Base-by-base conservation (phyloP, 2,113 vertebrate genomes). In the Cervus canadensis region DNA sequence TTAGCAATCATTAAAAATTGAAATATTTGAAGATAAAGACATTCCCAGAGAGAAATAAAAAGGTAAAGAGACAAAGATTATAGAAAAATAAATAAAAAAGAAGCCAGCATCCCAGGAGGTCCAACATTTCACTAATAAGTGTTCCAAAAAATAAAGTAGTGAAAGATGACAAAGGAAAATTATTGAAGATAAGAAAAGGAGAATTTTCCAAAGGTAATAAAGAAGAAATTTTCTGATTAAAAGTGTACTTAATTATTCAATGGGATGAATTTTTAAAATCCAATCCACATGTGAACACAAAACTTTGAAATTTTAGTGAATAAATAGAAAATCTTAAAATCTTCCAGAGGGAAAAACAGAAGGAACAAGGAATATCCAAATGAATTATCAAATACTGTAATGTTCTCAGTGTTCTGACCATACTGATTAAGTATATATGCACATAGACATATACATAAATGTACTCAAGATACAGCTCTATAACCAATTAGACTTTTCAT, bases 61-160 rank as follows among this genome's bases (percentile, higher is more conserved):
- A 79, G 16, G 2, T 36, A 95, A 87, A 74, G 48, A 60, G 78
- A 50, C 12, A 93, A 28, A 64, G 59, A 25, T 64, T 59, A 54
- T 23, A 60, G n/a, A 57, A 97, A 97, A 89, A 85, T 59, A 74
- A 96, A 33, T 91, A 30, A 76, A 40, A 94, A 92, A 92, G 54
- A 83, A 78, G 9, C 6, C 56, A 97, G n/a, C n/a, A 71, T 95
- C 2, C 12, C 13, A 95, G 45, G 62, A 90, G 1, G 21, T 36
- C 13, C 25, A 64, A 76, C 2, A 79, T 71, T 95, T 45, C 3
- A 48, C 23, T 81, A 64, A 19, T 60, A 86, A 40, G 23, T 76
- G 12, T 52, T 89, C 25, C 83, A 52, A n/a, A 56, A 36, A 56
- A 82, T 62, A 23, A 48, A 64, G 71, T 26, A 48, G 0, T 79